Conservation (phyloP, 2,888 invertebrate genomes). For the Nephrotoma guestfalica region DNA sequence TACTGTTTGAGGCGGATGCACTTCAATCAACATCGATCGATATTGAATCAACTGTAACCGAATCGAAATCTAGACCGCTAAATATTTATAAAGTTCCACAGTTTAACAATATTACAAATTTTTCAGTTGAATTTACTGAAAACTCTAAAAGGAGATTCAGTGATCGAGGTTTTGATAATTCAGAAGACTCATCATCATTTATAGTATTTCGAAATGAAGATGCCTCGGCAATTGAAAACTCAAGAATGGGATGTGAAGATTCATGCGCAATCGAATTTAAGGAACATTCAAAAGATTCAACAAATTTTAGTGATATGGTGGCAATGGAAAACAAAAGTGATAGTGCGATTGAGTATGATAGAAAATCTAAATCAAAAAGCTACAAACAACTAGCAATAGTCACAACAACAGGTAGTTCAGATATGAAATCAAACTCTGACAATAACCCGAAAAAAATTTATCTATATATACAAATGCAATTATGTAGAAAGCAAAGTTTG, state of each 20-base stretch:
- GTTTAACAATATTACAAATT: slow-evolving; percentile 6
- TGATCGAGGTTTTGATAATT: neutral
- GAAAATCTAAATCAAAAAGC: slow-evolving; percentile 14
- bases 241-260: slow-evolving; percentile 20
- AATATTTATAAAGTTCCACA: slow-evolving; percentile 7
- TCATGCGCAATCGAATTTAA: slow-evolving; percentile 32
- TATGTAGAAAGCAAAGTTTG: slow-evolving; percentile 77
- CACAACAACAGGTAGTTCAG: slow-evolving; percentile 15
- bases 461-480: slow-evolving; percentile 95
- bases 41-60: slow-evolving; percentile 24
- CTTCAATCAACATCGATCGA: slow-evolving; percentile 26
- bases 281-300: slow-evolving; percentile 16
- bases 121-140: slow-evolving; percentile 8
- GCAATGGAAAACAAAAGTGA: neutral
- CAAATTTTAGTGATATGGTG: slow-evolving; percentile 1
- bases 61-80: slow-evolving; percentile 12
- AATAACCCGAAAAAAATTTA: slow-evolving; percentile 41
- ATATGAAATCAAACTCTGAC: neutral
- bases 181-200: slow-evolving; percentile 18
- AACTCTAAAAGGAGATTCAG: slow-evolving; percentile 20
- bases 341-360: slow-evolving; percentile 9
- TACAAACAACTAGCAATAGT: slow-evolving; percentile 28
- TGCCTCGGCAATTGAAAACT: neutral
- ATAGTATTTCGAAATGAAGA: slow-evolving; percentile 25
- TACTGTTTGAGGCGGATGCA: slow-evolving; percentile 25